Evolutionary conservation across 2,888 invertebrate species (phyloP).

Genomic region (Scelioninae gen. 2): DNA sequence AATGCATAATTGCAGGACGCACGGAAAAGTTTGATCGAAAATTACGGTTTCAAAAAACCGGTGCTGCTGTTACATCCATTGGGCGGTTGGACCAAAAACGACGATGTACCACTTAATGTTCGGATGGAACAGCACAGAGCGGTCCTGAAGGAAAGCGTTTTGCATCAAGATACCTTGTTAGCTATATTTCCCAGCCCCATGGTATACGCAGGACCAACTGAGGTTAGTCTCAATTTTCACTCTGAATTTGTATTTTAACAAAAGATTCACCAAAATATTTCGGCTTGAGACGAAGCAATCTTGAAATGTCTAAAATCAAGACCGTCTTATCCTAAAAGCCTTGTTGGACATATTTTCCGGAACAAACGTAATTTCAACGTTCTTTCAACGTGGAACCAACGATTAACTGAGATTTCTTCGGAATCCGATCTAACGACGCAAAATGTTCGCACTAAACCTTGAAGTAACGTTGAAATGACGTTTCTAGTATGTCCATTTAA

Average conservation of each 20-base stretch:
- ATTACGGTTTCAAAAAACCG: constrained; percentile 88
- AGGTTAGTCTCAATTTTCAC: constrained; percentile 77
- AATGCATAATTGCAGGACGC: constrained; percentile 79
- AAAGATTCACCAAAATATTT: no score
- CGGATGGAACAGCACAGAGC: constrained; percentile 96
- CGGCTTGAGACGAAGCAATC: no score
- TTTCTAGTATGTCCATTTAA: no score
- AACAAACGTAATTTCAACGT: no score
- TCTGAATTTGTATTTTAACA: neutral
- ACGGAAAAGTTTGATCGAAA: constrained; percentile 80
- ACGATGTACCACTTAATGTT: constrained; percentile 94
- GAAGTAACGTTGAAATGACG: no score
- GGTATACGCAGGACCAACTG: constrained; percentile 99
- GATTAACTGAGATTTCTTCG: no score
- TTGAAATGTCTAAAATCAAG: no score
- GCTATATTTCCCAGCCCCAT: constrained; percentile 99
- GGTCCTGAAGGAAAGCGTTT: constrained; percentile 89
- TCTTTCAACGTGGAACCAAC: no score
- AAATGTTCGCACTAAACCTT: no score
- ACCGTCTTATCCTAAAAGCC: no score
- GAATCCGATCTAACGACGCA: no score
- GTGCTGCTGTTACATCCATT: constrained; percentile 96
- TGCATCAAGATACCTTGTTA: constrained; percentile 91
- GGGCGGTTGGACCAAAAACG: constrained; percentile 98
- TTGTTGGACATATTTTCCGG: no score